Evolutionary conservation across 2,797 vertebrate species (phyloP).

Genomic region (Thunnus albacares): DNA sequence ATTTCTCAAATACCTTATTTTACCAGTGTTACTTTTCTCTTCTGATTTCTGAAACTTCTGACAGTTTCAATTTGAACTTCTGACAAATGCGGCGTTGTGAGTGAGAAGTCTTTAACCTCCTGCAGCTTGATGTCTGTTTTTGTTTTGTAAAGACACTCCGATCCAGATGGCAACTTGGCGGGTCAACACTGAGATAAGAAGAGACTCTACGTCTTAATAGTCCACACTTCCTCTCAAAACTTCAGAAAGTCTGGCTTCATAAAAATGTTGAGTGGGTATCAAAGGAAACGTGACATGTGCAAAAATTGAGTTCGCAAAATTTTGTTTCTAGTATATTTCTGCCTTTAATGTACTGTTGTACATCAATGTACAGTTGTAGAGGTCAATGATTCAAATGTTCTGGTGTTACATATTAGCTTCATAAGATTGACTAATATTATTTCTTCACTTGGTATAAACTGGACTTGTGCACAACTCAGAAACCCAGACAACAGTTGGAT

Average conservation of each 20-base stretch:
- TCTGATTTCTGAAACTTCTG: neutral
- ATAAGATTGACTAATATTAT: conserved; percentile 20
- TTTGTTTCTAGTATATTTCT: neutral
- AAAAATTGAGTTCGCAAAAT: too few species aligned
- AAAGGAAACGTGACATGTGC: neutral
- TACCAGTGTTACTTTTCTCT: neutral
- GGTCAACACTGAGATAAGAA: conserved; percentile 26
- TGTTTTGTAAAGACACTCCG: conserved; percentile 31
- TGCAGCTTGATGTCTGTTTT: conserved; percentile 17
- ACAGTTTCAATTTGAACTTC: neutral
- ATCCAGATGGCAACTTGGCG: conserved; percentile 35
- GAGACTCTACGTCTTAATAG: conserved; percentile 22
- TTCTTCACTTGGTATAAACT: conserved; percentile 19
- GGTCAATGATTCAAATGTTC: neutral
- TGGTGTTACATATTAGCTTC: neutral
- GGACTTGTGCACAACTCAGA: conserved; percentile 36
- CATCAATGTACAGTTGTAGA: neutral
- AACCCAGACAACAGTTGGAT: conserved; percentile 72
- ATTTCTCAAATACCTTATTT: too few species aligned
- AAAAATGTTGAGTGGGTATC: conserved; percentile 4
- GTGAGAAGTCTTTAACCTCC: neutral
- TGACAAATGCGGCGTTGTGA: neutral
- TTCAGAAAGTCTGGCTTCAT: conserved; percentile 21
- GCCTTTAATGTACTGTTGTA: neutral
- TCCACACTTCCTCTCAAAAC: conserved; percentile 24